Percentiles rank a stretch among this genome's conserved stretches.
phyloP scores from a whole-genome alignment of 2,888 invertebrate genomes.

The Apotomis capreana region DNA sequence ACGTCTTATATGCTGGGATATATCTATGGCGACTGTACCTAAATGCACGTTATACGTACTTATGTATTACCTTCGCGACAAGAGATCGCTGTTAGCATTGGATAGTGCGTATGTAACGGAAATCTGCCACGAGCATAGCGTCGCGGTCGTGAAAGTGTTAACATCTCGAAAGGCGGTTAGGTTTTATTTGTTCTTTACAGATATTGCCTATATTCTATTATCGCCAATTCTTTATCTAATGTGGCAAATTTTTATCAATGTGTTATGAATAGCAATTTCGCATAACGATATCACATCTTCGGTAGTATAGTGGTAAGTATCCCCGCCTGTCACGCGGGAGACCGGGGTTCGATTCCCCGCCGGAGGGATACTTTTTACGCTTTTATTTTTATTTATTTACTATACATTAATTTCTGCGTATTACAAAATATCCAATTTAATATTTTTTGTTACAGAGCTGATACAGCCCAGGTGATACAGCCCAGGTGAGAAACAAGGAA shows the following conservation, averaged over 20 bases:
- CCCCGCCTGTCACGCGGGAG: slow-evolving; percentile 85
- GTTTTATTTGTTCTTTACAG: too few relatives aligned
- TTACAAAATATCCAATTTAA: too few relatives aligned
- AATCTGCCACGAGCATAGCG: too few relatives aligned
- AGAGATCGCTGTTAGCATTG: too few relatives aligned
- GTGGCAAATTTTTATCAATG: background rate
- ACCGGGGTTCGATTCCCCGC: slow-evolving; percentile 85
- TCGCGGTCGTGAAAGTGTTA: too few relatives aligned
- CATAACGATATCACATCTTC: slow-evolving; percentile 55
- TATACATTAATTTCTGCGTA: too few relatives aligned
- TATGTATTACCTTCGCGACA: too few relatives aligned
- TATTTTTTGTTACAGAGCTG: slow-evolving; percentile 15
- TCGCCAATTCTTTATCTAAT: background rate
- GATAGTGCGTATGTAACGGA: too few relatives aligned
- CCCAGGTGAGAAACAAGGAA: background rate
- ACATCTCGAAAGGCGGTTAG: background rate
- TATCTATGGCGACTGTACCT: too few relatives aligned
- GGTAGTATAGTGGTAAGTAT: slow-evolving; percentile 84
- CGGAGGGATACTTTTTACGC: slow-evolving; percentile 60
- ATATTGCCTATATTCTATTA: too few relatives aligned
- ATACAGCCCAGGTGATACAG: background rate
- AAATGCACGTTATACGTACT: too few relatives aligned
- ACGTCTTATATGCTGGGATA: too few relatives aligned
- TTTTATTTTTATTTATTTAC: background rate
- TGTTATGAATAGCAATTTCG: slow-evolving; percentile 10